phyloP scores from a whole-genome alignment of 2,888 invertebrate genomes.

The Patella ulyssiponensis region DNA sequence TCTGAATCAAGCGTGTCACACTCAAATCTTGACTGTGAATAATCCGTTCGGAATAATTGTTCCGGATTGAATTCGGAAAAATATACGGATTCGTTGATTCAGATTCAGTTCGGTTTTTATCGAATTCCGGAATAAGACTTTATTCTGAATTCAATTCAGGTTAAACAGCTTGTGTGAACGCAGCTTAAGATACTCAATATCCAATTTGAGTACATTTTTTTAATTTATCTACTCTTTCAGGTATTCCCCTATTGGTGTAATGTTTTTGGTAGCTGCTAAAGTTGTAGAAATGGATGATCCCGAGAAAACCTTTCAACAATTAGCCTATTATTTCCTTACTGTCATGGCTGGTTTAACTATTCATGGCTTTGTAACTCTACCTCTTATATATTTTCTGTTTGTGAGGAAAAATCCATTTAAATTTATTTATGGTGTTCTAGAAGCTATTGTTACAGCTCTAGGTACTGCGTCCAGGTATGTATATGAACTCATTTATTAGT shows the following conservation, averaged over 20 bases:
- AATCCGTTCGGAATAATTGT: too few species aligned
- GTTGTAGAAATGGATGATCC: conserved; percentile 82
- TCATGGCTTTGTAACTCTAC: conserved; percentile 88
- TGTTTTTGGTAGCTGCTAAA: conserved; percentile 80
- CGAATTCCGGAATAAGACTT: too few species aligned
- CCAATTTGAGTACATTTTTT: too few species aligned
- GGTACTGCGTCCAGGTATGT: conserved; percentile 89
- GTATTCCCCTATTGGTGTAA: conserved; percentile 66
- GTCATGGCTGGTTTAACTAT: conserved; percentile 86
- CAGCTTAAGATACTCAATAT: too few species aligned
- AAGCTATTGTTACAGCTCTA: conserved; percentile 88
- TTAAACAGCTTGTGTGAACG: too few species aligned
- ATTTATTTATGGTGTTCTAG: conserved; percentile 86
- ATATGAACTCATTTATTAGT: too few species aligned
- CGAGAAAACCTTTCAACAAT: conserved; percentile 75
- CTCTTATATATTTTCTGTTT: conserved; percentile 85
- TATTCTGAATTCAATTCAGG: too few species aligned
- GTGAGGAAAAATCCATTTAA: conserved; percentile 88
- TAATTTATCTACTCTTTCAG: conserved; percentile 43
- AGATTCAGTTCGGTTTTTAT: too few species aligned
- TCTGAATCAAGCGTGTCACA: too few species aligned
- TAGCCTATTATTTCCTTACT: conserved; percentile 79
- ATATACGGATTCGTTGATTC: too few species aligned
- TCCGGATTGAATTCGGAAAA: too few species aligned
- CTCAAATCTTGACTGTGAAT: too few species aligned